Evolutionary conservation across 2,888 invertebrate species (phyloP).

Genomic region (Spodoptera littoralis): DNA sequence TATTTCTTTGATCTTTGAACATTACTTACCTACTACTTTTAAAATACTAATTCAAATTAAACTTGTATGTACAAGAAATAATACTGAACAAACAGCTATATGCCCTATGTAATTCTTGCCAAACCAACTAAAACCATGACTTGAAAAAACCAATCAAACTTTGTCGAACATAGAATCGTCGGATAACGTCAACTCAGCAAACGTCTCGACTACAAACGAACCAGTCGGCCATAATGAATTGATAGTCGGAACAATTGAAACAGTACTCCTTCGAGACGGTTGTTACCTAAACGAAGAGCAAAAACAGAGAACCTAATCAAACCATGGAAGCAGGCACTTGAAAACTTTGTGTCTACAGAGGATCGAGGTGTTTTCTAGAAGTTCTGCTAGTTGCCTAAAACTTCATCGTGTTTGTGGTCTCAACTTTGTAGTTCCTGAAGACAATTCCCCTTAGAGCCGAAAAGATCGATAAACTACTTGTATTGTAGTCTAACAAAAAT

Average conservation of each 20-base stretch:
- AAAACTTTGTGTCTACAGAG: slow-evolving; percentile 40
- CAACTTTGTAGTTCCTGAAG: slow-evolving; percentile 25
- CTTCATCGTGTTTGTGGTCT: slow-evolving; percentile 33
- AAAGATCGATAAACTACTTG: slow-evolving; percentile 26
- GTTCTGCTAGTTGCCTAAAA: slow-evolving; percentile 31
- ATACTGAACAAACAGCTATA: too few species aligned
- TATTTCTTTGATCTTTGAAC: too few species aligned
- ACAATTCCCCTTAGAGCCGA: slow-evolving; percentile 20
- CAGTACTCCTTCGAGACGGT: slow-evolving; percentile 14
- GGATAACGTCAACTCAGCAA: too few species aligned
- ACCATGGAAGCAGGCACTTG: slow-evolving; percentile 12
- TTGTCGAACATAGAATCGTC: too few species aligned
- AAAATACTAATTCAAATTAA: too few species aligned
- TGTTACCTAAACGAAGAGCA: slow-evolving; percentile 12
- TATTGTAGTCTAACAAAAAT: slow-evolving; percentile 2
- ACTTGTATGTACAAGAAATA: too few species aligned
- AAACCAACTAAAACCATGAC: too few species aligned
- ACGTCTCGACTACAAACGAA: too few species aligned
- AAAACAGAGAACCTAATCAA: slow-evolving; percentile 37
- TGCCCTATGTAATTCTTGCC: too few species aligned
- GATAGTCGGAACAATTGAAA: slow-evolving; percentile 6
- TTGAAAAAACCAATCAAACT: too few species aligned
- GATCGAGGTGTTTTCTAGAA: slow-evolving; percentile 33
- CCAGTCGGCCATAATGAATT: slow-evolving; percentile 7
- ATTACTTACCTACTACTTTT: too few species aligned